Percentiles rank a stretch among this genome's conserved stretches.
Conservation (phyloP, 2,888 invertebrate species). For the Keiferia lycopersicella region DNA sequence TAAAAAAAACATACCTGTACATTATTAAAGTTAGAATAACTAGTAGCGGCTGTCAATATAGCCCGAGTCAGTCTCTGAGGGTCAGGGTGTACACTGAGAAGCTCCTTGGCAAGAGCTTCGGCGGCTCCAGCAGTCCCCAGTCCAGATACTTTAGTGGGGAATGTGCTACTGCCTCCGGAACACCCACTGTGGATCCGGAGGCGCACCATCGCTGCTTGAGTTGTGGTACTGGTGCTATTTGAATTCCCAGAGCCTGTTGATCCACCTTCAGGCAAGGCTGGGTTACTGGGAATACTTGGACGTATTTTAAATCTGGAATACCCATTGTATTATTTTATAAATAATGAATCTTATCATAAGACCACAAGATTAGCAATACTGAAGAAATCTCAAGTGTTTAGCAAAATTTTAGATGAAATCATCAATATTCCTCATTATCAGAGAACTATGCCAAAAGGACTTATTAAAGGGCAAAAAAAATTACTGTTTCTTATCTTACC, state of each 20-base stretch:
- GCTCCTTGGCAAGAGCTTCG: conserved; percentile 66
- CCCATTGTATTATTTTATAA: no score
- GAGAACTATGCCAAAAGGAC: no score
- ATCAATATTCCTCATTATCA: no score
- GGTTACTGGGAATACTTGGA: conserved; percentile 73
- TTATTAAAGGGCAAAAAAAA: background rate
- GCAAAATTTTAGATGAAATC: no score
- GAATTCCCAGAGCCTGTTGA: conserved; percentile 67
- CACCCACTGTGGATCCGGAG: conserved; percentile 64
- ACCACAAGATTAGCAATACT: no score
- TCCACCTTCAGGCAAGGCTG: conserved; percentile 73
- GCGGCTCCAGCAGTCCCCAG: conserved; percentile 65
- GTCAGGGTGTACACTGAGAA: conserved; percentile 72
- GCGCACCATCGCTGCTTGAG: conserved; percentile 55
- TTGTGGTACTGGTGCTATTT: conserved; percentile 48
- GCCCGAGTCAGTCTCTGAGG: conserved; percentile 78
- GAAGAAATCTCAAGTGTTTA: no score
- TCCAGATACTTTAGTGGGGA: conserved; percentile 61
- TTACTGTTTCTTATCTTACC: conserved; percentile 52
- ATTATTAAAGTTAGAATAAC: conserved; percentile 69
- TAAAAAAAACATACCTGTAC: conserved; percentile 59
- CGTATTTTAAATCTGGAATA: conserved; percentile 77
- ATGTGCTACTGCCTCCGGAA: conserved; percentile 61
- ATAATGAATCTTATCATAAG: no score
- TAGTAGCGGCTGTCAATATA: conserved; percentile 78